Evolutionary conservation across 2,797 vertebrate genomes (phyloP), one percentile per base, ranked within the genome.

Genomic region (Periophthalmus magnuspinnatus): DNA sequence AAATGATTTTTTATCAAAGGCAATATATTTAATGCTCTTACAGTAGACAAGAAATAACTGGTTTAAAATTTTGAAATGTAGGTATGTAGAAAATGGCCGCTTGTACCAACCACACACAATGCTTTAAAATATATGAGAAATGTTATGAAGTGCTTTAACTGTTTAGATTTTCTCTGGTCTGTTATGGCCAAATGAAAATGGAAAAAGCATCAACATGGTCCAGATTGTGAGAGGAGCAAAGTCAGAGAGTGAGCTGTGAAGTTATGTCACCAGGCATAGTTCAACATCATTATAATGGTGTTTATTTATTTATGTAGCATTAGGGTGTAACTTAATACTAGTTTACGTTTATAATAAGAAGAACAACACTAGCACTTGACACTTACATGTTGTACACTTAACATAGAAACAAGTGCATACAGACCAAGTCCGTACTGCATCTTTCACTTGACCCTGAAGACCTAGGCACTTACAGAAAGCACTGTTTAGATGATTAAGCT

Each of bases 41-140:
- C 70, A 22, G 50, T 86, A 89, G 80, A 80, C 56, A 38, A 72
- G 13, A 71, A 76, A 48, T 19, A 71, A 50, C 6, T 3, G 75
- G 11, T 74, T 80, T 81, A 84, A 45, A 45, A 62, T 67, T 79
- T 81, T 81, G 75, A 68, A 67, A 24, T 52, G 55, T 90, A 90
- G 88, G 38, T 54, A 81, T 54, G 72, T 93, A 91, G 90, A 85
- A 81, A 75, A 65, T 77, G 74, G 84, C 81, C 81, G 87, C 86
- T 90, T 90, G 82, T 80, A 88, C 80, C 85, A 90, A 86, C 65
- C 79, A 82, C 54, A 81, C 84, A 70, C 47, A 75, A 86, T 88
- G 88, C 83, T 92, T 93, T 92, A 90, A 66, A 79, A 83, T 45
- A 67, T 38, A 70, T 86, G 86, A 82, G 90, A 91, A 89, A 92